Base-by-base conservation (phyloP, 1,140 invertebrate species). In the Dinoponera quadriceps region DNA sequence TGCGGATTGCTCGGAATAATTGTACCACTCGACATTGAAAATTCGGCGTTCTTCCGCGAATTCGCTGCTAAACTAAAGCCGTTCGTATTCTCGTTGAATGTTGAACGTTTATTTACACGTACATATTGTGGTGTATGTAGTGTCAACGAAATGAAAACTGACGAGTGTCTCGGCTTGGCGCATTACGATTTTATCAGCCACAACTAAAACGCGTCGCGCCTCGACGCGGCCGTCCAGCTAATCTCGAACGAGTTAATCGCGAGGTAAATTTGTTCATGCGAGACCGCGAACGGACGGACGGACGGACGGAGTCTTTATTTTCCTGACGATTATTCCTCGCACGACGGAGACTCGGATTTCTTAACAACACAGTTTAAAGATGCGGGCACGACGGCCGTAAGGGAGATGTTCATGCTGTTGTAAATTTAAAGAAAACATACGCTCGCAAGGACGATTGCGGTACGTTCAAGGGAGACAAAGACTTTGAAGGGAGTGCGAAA, bases 391-490 rank as follows among this genome's bases (percentile, higher is more conserved):
- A 60, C 11, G 18, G 38, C 49, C 38, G 29, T 59, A 38, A 81
- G 11, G 48, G 20, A 81, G 44, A 22, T 44, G 29, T 22, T 54
- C 22, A 59, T 48, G 14, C 25, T 71, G 16, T 73, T 71, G 16
- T 73, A 22, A 25, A 29, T 54, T 69, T 69, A 69, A 78, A 78
- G 51, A 38, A 18, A 63, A 20, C 27, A 69, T 20, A 78, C 33
- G 51, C 44, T n/a, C 18, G 51, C 51, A 78, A 78, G 22, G 75
- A 69, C 51, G 75, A 57, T 78, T 68, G 62, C 62, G 33, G 16
- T 54, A 75, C n/a, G 38, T n/a, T 44, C 7, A 57, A 18, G 38
- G 20, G 13, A 33, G 65, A 80, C 75, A 80, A 80, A 80, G 75
- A 80, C 29, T n/a, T n/a, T 80, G 33, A 69, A 57, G 25, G 51